Base-by-base conservation (phyloP, 2,888 invertebrate species). In the Rapana venosa region DNA sequence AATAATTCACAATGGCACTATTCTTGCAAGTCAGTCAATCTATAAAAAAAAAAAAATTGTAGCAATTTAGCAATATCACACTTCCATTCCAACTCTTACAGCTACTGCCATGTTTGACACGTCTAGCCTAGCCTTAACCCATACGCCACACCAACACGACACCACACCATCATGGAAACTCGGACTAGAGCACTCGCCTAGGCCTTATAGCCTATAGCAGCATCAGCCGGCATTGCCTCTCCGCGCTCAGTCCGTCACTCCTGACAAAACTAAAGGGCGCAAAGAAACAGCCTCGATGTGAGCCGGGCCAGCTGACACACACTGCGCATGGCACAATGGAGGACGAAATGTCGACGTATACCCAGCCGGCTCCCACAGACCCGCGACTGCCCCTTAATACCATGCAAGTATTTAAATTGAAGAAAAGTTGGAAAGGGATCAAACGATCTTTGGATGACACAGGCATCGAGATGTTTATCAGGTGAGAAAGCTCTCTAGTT, bases 371-470 rank as follows among this genome's bases (percentile, higher is more conserved):
- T 70, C 93, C 94, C 17, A 93, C 94, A 13, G 95, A 95, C 90
- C 94, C 95, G 11, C 92, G 95, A 8, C 91, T 95, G 13, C 95
- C 95, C 22, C 91, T 95, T 13, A 94, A 94, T 88, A 93, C 95
- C 35, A 91, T 94, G 92, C 94, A 95, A 92, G 94, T 95, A 88
- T 95, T 95, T 90, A 95, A 95, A 91, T 91, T 95, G 47, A 94
- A 95, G 91, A 95, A 94, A 92, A 95, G 95, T 77, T 95, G 95
- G 95, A 95, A 95, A 92, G 95, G 95, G 87, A 94, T 95, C 88
- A 95, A 95, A 91, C 87, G 95, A 87, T 93, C 94, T 90, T 93
- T 95, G 93, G 94, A 94, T 89, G 92, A 93, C 47, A 95, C 95
- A 20, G 95, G 95, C 36, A 93, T 95, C 0, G 95, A 95, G 89